Evolutionary conservation across 1,140 invertebrate genomes (phyloP).

Genomic region (Drosophila suzukii): DNA sequence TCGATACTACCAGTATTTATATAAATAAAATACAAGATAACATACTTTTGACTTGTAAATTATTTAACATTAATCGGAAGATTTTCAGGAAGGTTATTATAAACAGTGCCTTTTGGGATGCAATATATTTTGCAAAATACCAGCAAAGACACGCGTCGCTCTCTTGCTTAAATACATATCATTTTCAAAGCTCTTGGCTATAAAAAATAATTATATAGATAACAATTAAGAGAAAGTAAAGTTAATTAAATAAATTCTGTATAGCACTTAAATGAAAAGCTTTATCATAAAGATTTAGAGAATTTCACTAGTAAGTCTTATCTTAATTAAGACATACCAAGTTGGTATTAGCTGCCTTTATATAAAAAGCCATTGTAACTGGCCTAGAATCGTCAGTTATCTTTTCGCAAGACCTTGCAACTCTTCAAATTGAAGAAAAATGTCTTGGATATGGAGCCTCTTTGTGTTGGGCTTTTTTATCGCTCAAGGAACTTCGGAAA

Average conservation of each 20-base stretch:
- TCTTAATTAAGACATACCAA: not conserved
- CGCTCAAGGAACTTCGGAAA: not conserved
- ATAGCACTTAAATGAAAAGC: not conserved
- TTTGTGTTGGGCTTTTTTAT: not conserved
- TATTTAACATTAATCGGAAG: not conserved
- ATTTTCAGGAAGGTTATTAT: too few relatives aligned
- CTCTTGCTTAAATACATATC: not conserved
- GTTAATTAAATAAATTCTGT: constrained; percentile 2
- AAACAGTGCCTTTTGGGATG: too few relatives aligned
- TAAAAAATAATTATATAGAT: not conserved
- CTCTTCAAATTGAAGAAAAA: not conserved
- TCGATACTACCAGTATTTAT: constrained; percentile 12
- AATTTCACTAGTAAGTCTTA: not conserved
- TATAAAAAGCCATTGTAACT: not conserved
- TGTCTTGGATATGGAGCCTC: not conserved
- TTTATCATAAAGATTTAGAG: not conserved
- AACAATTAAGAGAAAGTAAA: not conserved
- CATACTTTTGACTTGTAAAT: not conserved
- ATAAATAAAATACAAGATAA: not conserved
- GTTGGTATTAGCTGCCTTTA: not conserved
- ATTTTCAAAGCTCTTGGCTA: not conserved
- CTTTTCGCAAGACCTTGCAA: too few relatives aligned
- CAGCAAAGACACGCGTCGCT: not conserved
- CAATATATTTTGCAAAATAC: too few relatives aligned
- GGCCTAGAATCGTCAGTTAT: not conserved